Evolutionary conservation across 2,113 vertebrate genomes (phyloP), one percentile per base, ranked within the genome.

Genomic region (Nothocercus nigrocapillus): DNA sequence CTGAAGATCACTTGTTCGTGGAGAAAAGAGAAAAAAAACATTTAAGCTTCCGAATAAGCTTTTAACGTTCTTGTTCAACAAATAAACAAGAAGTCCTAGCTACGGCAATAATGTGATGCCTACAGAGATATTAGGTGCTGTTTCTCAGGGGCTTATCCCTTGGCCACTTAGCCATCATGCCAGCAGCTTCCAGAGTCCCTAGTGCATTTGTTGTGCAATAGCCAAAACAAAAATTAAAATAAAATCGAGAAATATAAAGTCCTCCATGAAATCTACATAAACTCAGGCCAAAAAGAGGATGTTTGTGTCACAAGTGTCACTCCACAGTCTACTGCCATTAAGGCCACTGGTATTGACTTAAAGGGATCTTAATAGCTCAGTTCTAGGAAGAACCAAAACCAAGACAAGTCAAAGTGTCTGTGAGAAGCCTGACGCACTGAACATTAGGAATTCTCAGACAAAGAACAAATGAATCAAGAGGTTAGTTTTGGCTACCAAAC

Each of bases 401-500:
- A 93, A 97, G 96, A 97, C 80, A 95, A 72, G 96, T 96, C 96
- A 88, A 98, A 96, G 95, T 96, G 97, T 97, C 97, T 96, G 91
- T 95, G 97, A 98, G 95, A 96, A 97, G 97, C 97, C 53, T 95
- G 96, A 98, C 30, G 85, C 95, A 94, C 80, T 88, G 94, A 97
- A 97, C 95, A 95, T 97, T 84, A 97, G 94, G 97, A 97, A 97
- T 97, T 98, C 97, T 98, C 96, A 97, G 97, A 98, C 96, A 97
- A 97, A 97, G 92, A 97, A 98, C 97, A 98, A 97, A 98, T 93
- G 97, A 98, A 97, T 96, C 97, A 95, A 98, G 96, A 98, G 90
- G 97, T 97, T 98, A 97, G 97, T 98, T 98, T 98, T 98, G 98
- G 98, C 98, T 98, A 98, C 98, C 98, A 98, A 98, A 98, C 97